Base-by-base conservation (phyloP, 1,140 invertebrate genomes). In the Neodiprion pinetum region DNA sequence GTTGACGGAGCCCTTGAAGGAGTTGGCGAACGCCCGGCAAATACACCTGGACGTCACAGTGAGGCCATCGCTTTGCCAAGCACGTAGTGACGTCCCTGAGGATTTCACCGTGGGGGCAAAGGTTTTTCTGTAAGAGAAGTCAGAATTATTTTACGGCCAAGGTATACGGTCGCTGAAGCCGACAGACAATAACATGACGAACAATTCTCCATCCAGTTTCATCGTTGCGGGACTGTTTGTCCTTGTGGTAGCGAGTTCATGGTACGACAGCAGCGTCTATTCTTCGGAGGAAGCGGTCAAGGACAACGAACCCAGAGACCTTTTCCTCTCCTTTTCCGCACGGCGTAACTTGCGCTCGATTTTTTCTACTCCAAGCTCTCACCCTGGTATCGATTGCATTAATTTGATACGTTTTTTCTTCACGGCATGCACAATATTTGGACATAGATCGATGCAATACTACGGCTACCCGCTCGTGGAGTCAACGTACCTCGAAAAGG, bases 311-410 rank as follows among this genome's bases (percentile, higher is more conserved):
- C 72, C 76, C 9, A 21, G 40, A 8, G 74, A 83, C 61, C 9
- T 83, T n/a, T 53, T 87, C 1, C 79, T 84, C 21, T 87, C 85
- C 66, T 86, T 88, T 72, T 88, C 87, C 14, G 82, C 81, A 1
- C 76, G 78, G 65, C 77, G 82, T 14, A 84, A 80, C 76, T 72
- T 78, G 0, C 78, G 76, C 49, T 79, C 73, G 40, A 78, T 85
- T 1, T 78, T 80, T 14, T 71, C 72, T 17, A 68, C 53, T 61
- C 1, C 1, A 0, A 61, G 53, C 0, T n/a, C 10, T 3, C 53
- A 61, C 53, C 53, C 11, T 61, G 53, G 53, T n/a, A 1, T 61
- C 53, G 53, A 61, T 61, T 61, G 53, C 53, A 61, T 61, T 12
- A 1, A 61, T 61, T 61, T 61, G n/a, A 11, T 61, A 1, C 53